Evolutionary conservation across 1,140 invertebrate species (phyloP).

Genomic region (Eriosoma lanigerum): DNA sequence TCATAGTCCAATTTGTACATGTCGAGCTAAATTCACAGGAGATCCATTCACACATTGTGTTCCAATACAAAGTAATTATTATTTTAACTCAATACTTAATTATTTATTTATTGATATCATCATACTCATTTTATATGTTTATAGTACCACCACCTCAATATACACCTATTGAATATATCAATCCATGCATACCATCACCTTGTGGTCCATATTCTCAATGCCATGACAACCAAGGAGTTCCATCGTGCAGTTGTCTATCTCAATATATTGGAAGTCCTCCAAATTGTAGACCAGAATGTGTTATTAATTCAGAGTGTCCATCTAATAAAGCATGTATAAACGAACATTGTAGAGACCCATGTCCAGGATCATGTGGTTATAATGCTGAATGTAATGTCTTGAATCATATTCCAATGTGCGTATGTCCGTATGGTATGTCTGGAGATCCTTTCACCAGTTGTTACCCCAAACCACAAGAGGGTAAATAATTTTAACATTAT

Average conservation of each 20-base stretch:
- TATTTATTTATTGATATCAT: not conserved
- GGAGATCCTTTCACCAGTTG: conserved; percentile 63
- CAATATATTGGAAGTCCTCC: conserved; percentile 70
- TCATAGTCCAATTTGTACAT: conserved; percentile 65
- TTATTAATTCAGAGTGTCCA: conserved; percentile 67
- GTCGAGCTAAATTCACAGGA: conserved; percentile 61
- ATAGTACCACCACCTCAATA: conserved; percentile 56
- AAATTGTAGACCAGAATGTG: conserved; percentile 70
- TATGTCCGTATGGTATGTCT: conserved; percentile 62
- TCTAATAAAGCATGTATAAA: conserved; percentile 67
- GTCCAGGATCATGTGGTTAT: conserved; percentile 69
- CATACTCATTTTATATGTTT: conserved; percentile 13
- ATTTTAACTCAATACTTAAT: not conserved
- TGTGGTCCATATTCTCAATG: conserved; percentile 64
- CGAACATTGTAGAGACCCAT: conserved; percentile 71
- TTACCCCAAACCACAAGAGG: conserved; percentile 57
- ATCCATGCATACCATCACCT: conserved; percentile 60
- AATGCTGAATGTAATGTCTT: conserved; percentile 61
- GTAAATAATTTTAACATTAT: conserved; percentile 13
- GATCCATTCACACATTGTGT: conserved; percentile 64
- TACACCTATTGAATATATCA: conserved; percentile 52
- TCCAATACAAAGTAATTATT: conserved; percentile 59
- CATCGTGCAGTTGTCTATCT: conserved; percentile 65
- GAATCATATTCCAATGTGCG: conserved; percentile 64
- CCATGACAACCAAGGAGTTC: conserved; percentile 61